Percentiles rank a stretch among this genome's conserved stretches.
These are phyloP conservation scores for Chaetodon trifasciatus DNA, from an alignment of 2,797 vertebrate genomes.

Conservation along the genomic window DNA sequence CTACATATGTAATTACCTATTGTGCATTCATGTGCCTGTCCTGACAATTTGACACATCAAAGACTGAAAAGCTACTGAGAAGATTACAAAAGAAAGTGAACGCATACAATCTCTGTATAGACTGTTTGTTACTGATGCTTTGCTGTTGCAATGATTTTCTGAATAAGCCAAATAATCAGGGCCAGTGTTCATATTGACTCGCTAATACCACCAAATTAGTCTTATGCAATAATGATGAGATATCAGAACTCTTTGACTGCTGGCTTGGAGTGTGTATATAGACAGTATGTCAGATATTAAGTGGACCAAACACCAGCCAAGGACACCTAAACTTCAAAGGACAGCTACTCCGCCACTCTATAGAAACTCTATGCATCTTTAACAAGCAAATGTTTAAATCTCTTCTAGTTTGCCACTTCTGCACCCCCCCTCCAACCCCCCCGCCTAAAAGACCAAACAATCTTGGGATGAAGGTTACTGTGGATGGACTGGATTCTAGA, in stretches of 20 bases:
- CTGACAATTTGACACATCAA: no score
- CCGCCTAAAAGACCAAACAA: conserved; percentile 63
- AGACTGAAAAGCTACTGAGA: background rate
- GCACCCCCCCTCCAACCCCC: conserved; percentile 1
- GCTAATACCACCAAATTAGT: conserved; percentile 82
- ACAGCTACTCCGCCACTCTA: conserved; percentile 25
- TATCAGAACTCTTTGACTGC: conserved; percentile 34
- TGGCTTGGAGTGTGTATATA: conserved; percentile 25
- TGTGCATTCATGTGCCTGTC: no score
- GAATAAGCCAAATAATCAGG: conserved; percentile 79
- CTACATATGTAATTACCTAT: no score
- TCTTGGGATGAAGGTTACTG: conserved; percentile 73
- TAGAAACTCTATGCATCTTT: conserved; percentile 74
- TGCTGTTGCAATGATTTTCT: background rate
- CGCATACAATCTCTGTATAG: background rate
- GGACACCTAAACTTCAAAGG: conserved; percentile 66
- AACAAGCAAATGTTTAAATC: conserved; percentile 79
- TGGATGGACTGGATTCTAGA: conserved; percentile 61
- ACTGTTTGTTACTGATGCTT: background rate
- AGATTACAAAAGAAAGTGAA: background rate
- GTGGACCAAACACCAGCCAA: conserved; percentile 61
- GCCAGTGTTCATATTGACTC: conserved; percentile 74
- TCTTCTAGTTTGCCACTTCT: conserved; percentile 62
- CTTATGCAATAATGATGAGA: conserved; percentile 84
- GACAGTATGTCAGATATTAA: conserved; percentile 43